Evolutionary conservation across 1,140 invertebrate species (phyloP), one percentile per base, ranked within the genome.

Genomic region (Cotesia glomerata): DNA sequence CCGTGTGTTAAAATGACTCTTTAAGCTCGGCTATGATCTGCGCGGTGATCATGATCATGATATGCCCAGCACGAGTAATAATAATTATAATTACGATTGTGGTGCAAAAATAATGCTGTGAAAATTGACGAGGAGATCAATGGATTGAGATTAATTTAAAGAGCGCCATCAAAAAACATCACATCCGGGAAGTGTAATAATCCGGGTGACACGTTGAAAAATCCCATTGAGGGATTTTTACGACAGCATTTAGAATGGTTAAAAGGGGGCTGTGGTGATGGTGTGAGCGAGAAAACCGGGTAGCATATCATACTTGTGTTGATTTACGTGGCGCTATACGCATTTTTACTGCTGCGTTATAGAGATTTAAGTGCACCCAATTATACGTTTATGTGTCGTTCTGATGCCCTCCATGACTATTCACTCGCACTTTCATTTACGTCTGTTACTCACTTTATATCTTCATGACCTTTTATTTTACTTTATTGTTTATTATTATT

Each of bases 331-430:
- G 76, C 74, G 79, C 74, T 74, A 78, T 74, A 76, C 74, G 79
- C 79, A 85, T 85, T 85, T 86, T 86, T 86, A 85, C 79, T 80
- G 79, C 82, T 80, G 73, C 76, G 79, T 85, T 84, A 84, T 85
- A 83, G 77, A 83, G 81, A 84, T 85, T 86, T 85, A 85, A 86
- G 83, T 80, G 81, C 78, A 76, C 78, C 81, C 84, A 86, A 86
- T 87, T 87, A 86, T 85, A 84, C 82, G 78, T 86, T 85, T 84
- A 82, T 78, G 78, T 77, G 75, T 76, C 66, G 59, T 70, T 76
- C 73, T 67, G 65, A 8, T 45, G 39, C 39, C 39, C 39, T 62
- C 74, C 64, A 52, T 74, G 62, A 14, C 45, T 36, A 63, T 68
- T 36, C 14, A 49, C 32, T 72, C 69, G 14, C 59, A 56, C 51